Conservation (phyloP, 2,113 vertebrate species). For the Melanerpes aurifrons region DNA sequence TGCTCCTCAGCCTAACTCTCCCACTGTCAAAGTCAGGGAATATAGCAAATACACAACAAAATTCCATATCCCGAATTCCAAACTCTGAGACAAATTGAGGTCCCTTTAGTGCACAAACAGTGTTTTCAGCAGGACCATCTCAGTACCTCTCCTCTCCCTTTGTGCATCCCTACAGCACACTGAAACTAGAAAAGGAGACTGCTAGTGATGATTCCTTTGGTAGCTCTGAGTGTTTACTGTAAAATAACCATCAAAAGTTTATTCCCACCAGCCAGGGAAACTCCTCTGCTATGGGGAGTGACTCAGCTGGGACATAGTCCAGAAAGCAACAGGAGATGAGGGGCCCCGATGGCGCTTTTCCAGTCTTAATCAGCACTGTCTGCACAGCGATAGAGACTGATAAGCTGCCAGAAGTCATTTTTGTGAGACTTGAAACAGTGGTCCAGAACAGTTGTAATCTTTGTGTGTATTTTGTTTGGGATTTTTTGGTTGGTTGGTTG, state of each 20-base stretch:
- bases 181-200: not conserved
- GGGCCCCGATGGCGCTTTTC: conserved; percentile 33
- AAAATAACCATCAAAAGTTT: conserved; percentile 1
- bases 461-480: not conserved
- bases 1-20: not conserved
- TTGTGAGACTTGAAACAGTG: conserved; percentile 27
- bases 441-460: conserved; percentile 25
- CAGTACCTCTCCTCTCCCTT: not conserved
- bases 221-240: not conserved
- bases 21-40: not conserved
- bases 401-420: conserved; percentile 26
- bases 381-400: conserved; percentile 13
- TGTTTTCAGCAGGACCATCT: not conserved
- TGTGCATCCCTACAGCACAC: not conserved
- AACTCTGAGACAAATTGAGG: not conserved
- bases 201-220: not conserved
- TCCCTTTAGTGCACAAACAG: not conserved
- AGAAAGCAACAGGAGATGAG: conserved; percentile 55
- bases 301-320: conserved; percentile 43
- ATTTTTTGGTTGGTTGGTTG: not conserved
- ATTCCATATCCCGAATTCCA: not conserved
- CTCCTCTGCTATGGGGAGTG: conserved; percentile 22
- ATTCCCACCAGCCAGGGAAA: conserved; percentile 26
- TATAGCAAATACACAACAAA: not conserved
- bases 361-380: conserved; percentile 54